Conservation (phyloP, 2,797 vertebrate genomes). For the Crocidura indochinensis region DNA sequence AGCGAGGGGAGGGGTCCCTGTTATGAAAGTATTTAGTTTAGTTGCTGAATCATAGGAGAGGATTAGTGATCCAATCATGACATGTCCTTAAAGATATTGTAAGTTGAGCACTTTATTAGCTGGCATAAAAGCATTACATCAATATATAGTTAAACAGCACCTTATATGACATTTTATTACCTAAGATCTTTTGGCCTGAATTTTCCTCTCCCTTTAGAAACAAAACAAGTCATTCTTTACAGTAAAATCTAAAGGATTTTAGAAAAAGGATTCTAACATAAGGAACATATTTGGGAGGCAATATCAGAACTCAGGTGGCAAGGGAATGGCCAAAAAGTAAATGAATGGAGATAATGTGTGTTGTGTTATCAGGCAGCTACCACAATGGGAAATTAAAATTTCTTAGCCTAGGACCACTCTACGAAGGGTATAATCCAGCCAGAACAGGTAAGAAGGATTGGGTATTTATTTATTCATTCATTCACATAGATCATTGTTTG, state of each 20-base stretch:
- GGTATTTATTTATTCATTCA: neutral
- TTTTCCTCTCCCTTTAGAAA: neutral
- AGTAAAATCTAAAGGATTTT: neutral
- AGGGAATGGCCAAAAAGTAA: neutral
- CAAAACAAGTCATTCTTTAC: neutral
- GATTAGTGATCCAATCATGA: neutral
- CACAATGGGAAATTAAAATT: fast-evolving
- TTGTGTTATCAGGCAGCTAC: fast-evolving
- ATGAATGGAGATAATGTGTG: neutral
- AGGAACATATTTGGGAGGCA: neutral
- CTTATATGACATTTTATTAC: neutral
- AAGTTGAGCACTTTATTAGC: neutral
- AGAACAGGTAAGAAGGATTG: neutral
- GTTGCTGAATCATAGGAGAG: neutral
- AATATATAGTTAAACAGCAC: conserved; percentile 10
- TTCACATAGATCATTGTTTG: fast-evolving
- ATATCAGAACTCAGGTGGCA: neutral
- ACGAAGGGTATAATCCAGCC: fast-evolving
- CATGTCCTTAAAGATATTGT: no score
- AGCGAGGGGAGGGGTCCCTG: neutral
- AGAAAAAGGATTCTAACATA: neutral
- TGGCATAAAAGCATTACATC: neutral
- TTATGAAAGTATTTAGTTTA: neutral
- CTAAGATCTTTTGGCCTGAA: neutral
- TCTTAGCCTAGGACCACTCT: neutral